Evolutionary conservation across 1,140 invertebrate species (phyloP).

Genomic region (Vanessa atalanta): DNA sequence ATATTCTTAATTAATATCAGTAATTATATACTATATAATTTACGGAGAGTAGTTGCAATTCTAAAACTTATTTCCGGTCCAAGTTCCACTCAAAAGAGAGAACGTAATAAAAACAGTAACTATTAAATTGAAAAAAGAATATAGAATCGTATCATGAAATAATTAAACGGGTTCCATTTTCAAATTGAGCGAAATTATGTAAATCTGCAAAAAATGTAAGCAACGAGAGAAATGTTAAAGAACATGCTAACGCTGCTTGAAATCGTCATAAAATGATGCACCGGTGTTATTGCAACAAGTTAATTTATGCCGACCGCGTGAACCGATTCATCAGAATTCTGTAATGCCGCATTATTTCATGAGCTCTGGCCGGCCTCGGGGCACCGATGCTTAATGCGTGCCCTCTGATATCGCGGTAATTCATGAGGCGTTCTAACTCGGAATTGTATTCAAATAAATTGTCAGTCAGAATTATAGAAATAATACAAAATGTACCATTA

Average conservation of each 20-base stretch:
- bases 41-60: too few relatives aligned
- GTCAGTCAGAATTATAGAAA: neutral
- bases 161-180: too few relatives aligned
- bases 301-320: slow-evolving; percentile 61
- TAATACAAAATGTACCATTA: neutral
- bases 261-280: slow-evolving; percentile 46
- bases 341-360: slow-evolving; percentile 49
- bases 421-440: slow-evolving; percentile 28
- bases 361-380: slow-evolving; percentile 32
- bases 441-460: slow-evolving; percentile 28
- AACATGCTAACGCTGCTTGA: slow-evolving; percentile 42
- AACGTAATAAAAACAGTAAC: too few relatives aligned
- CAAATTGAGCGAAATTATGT: too few relatives aligned
- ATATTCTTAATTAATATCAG: too few relatives aligned
- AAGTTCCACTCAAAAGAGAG: too few relatives aligned
- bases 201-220: neutral
- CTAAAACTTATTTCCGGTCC: too few relatives aligned
- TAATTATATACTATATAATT: too few relatives aligned
- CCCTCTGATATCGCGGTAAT: slow-evolving; percentile 38
- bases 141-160: too few relatives aligned
- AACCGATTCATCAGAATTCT: slow-evolving; percentile 55
- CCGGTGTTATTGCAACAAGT: slow-evolving; percentile 58
- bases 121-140: too few relatives aligned
- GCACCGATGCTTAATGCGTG: slow-evolving; percentile 37
- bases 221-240: neutral